Evolutionary conservation across 30 jellyfish, hydroid and myxozoan species (phyloP).

Genomic region (Turritopsis rubra): DNA sequence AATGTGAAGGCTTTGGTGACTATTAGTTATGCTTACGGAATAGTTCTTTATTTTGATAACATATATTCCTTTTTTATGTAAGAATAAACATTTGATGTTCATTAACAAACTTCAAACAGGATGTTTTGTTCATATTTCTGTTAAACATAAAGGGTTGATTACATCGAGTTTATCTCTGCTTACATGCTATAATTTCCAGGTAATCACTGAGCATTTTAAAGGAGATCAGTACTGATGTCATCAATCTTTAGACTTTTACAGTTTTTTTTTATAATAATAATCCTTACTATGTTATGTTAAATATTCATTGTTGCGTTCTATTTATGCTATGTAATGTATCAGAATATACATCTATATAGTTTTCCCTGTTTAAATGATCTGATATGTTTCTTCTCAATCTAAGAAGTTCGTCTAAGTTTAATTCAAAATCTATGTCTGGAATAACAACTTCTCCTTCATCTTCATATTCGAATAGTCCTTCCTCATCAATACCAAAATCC

Average conservation of each 20-base stretch:
- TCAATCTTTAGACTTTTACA: not conserved
- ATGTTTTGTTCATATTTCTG: not conserved
- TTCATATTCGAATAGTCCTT: slow-evolving; percentile 24
- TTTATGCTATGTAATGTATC: not conserved
- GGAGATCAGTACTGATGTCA: not conserved
- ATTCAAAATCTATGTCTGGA: slow-evolving; percentile 4
- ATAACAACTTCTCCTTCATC: slow-evolving; percentile 33
- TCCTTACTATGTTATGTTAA: not conserved
- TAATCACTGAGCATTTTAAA: too few species aligned
- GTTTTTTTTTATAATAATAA: not conserved
- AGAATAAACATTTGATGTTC: not conserved
- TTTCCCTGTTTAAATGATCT: not conserved
- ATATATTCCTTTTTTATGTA: not conserved
- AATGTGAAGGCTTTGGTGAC: slow-evolving; percentile 34
- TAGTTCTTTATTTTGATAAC: too few species aligned
- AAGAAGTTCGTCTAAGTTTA: not conserved
- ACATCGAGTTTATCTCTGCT: too few species aligned
- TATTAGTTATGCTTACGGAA: not conserved
- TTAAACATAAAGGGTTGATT: too few species aligned
- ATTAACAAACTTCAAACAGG: not conserved
- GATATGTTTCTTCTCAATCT: not conserved
- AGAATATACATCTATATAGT: not conserved
- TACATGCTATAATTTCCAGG: too few species aligned
- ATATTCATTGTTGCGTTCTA: not conserved
- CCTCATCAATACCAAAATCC: slow-evolving; percentile 24